A percentile compares a stretch with the other conserved stretches of the same genome.
Evolutionary conservation across 2,113 vertebrate genomes (phyloP).

Genomic region (Poeciliopsis turrubarensis): DNA sequence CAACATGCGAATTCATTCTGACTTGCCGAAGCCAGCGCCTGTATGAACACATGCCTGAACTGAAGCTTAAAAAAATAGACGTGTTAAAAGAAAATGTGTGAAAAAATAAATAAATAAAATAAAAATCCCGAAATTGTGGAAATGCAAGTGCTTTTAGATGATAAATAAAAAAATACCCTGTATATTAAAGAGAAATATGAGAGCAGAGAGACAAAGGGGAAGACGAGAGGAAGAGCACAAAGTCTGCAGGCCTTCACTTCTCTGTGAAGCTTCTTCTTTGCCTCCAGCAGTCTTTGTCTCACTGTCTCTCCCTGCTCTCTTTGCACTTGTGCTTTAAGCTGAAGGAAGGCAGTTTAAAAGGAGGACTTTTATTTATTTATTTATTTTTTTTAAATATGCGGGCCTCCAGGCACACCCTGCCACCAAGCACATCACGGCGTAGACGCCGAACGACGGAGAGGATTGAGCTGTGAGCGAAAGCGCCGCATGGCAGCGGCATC

Average conservation of each 20-base stretch:
- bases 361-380: background rate
- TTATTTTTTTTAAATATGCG: constrained; percentile 28
- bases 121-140: background rate
- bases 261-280: constrained; percentile 55
- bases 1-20: background rate
- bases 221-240: constrained; percentile 40
- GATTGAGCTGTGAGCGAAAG: constrained; percentile 31
- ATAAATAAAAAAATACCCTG: background rate
- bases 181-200: background rate
- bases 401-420: constrained; percentile 54
- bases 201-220: constrained; percentile 14
- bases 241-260: constrained; percentile 53
- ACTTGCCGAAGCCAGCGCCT: background rate
- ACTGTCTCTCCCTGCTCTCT: constrained; percentile 17
- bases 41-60: background rate
- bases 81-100: background rate
- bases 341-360: constrained; percentile 52
- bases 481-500: constrained; percentile 24
- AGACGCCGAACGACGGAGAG: constrained; percentile 28
- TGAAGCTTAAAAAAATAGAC: background rate
- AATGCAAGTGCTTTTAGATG: constrained; percentile 16
- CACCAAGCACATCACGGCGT: constrained; percentile 41
- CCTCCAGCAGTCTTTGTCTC: constrained; percentile 44
- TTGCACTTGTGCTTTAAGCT: constrained; percentile 44
- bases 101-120: no score